Conservation (phyloP, 1,140 invertebrate species). For the Ylistrum balloti region DNA sequence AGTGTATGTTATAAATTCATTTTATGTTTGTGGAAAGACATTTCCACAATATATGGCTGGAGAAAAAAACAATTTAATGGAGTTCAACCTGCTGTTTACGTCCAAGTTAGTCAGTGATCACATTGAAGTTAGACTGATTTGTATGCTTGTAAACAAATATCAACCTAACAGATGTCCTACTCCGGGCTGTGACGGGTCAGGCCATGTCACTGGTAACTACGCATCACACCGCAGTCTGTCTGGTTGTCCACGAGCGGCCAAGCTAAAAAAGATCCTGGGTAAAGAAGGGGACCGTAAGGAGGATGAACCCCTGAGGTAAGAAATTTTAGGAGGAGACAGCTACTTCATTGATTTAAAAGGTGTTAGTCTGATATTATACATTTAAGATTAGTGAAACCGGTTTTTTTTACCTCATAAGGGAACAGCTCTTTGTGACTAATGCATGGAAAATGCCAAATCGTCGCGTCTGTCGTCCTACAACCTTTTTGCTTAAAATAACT, state of each 20-base stretch:
- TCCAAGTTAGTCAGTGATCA: neutral
- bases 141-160: constrained; percentile 11
- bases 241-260: constrained; percentile 89
- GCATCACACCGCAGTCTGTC: constrained; percentile 90
- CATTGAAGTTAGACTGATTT: neutral
- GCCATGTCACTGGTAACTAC: constrained; percentile 88
- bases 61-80: too few relatives aligned
- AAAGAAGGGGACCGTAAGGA: constrained; percentile 75
- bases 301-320: constrained; percentile 76
- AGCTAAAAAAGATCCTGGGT: constrained; percentile 75
- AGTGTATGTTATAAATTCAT: neutral
- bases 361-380: too few relatives aligned
- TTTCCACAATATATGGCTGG: too few relatives aligned
- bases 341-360: too few relatives aligned
- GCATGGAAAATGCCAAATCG: too few relatives aligned
- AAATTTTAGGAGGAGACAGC: neutral
- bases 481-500: too few relatives aligned
- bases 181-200: constrained; percentile 83
- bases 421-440: too few relatives aligned
- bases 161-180: constrained; percentile 79
- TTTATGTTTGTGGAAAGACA: neutral
- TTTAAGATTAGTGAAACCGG: too few relatives aligned
- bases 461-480: too few relatives aligned
- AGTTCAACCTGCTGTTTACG: too few relatives aligned
- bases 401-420: too few relatives aligned